A percentile compares a stretch with the other conserved stretches of the same genome.
Conservation (phyloP, 1,140 invertebrate species). For the Drosophila tristis region DNA sequence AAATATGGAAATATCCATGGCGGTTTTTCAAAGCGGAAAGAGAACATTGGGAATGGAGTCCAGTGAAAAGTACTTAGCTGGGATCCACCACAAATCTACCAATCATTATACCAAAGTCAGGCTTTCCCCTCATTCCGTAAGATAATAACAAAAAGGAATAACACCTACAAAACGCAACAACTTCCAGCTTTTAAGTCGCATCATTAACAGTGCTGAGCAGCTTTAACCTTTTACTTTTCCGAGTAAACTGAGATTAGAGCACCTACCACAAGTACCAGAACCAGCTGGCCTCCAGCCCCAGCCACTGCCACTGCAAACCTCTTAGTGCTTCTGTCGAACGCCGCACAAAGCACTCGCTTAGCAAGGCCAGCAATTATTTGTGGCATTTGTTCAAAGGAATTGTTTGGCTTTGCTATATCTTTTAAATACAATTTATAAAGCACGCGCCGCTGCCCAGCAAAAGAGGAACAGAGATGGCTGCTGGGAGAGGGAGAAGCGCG, state of each 20-base stretch:
- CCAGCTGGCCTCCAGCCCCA: constrained; percentile 20
- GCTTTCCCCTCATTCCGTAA: too few relatives aligned
- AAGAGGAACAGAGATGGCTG: constrained; percentile 17
- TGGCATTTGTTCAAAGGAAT: constrained; percentile 69
- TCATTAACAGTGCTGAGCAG: background rate
- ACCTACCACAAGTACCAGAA: constrained; percentile 50
- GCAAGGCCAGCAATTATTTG: constrained; percentile 70
- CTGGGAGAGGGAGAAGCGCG: background rate
- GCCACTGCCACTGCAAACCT: background rate
- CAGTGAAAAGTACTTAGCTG: too few relatives aligned
- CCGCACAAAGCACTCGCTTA: constrained; percentile 45
- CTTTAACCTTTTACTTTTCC: background rate
- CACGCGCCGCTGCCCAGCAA: constrained; percentile 51
- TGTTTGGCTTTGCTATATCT: constrained; percentile 64
- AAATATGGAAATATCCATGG: too few relatives aligned
- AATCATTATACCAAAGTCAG: too few relatives aligned
- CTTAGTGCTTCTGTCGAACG: constrained; percentile 1
- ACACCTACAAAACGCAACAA: too few relatives aligned
- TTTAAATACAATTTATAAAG: constrained; percentile 82
- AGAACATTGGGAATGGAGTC: too few relatives aligned
- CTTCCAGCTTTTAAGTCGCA: too few relatives aligned
- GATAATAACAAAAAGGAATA: too few relatives aligned
- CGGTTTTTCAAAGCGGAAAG: too few relatives aligned
- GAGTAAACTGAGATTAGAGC: constrained; percentile 64
- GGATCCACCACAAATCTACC: too few relatives aligned